Evolutionary conservation across 2,113 vertebrate species (phyloP), one percentile per base, ranked within the genome.

Genomic region (Aepyceros melampus): DNA sequence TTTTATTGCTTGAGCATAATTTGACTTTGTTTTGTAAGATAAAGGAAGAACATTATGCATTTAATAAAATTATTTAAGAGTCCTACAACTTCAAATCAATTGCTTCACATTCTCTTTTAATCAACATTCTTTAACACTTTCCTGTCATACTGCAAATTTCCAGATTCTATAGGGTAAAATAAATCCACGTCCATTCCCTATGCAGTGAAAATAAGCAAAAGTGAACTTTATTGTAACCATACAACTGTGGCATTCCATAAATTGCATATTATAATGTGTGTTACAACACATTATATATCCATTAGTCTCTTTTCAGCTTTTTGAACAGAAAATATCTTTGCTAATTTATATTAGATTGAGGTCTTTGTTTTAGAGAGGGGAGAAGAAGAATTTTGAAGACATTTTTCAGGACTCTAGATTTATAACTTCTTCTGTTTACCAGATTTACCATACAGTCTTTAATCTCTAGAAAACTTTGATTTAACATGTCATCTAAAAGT

Each of bases 401-500:
- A 98, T 98, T 98, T 98, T 97, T 98, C 97, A 98, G 82, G 58
- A 98, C 87, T 97, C 87, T 92, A 98, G 97, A 98, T 99, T 98
- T 99, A 98, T 98, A 97, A 96, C 95, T 92, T 95, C 85, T 96
- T 98, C 95, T 98, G 87, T 98, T 98, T 97, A 98, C 85, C 91
- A 98, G 98, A 98, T 94, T 93, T 97, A 98, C 98, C 99, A 92
- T 99, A 98, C 98, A 99, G 99, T 98, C 10, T 2, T 71, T 99
- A 99, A 99, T 98, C 98, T 96, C 99, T 98, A 98, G 98, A 99
- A 99, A 99, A 98, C 98, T 98, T 98, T 97, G 97, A 98, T 98
- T 98, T 98, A 99, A 96, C 96, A 97, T 98, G 96, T 98, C 95
- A 98, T 98, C 98, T 98, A 98, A 98, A 95, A 98, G 97, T 98